Evolutionary conservation across 1,140 invertebrate species (phyloP).

Genomic region (Neelides sp.): DNA sequence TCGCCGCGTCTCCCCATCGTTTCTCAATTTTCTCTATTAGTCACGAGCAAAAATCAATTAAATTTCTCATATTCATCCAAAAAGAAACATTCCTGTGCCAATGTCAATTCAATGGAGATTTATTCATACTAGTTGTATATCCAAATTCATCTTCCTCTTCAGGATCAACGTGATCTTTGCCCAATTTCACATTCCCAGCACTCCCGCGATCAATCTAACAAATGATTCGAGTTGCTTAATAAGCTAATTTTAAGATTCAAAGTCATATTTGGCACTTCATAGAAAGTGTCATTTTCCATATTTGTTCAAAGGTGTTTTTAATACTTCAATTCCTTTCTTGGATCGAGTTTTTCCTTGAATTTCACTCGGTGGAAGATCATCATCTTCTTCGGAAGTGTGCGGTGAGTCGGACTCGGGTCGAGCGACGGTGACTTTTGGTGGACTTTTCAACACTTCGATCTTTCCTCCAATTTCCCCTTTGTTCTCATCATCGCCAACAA

Average conservation of each 20-base stretch:
- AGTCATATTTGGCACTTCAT: no score
- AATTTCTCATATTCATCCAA: not conserved
- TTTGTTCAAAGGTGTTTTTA: slow-evolving; percentile 4
- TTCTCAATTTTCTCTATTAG: slow-evolving; percentile 35
- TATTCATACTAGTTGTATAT: slow-evolving; percentile 73
- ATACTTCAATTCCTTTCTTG: slow-evolving; percentile 60
- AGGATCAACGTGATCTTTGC: slow-evolving; percentile 62
- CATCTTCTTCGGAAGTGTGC: slow-evolving; percentile 35
- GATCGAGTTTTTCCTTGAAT: slow-evolving; percentile 63
- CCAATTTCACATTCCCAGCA: slow-evolving; percentile 66
- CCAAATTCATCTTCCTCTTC: slow-evolving; percentile 81
- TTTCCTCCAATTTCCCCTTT: slow-evolving; percentile 3
- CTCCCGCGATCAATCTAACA: slow-evolving; percentile 72
- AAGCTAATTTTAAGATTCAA: no score
- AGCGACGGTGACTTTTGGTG: not conserved
- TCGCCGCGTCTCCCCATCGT: slow-evolving; percentile 29
- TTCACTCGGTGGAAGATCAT: slow-evolving; percentile 57
- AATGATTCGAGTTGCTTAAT: no score
- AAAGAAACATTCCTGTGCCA: not conserved
- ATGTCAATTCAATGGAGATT: not conserved
- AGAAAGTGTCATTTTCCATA: no score
- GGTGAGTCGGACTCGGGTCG: slow-evolving; percentile 15
- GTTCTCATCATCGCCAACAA: slow-evolving; percentile 18
- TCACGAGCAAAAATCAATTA: not conserved
- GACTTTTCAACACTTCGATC: not conserved